Base-by-base conservation (phyloP, 2,797 vertebrate species). In the Margarornis squamiger region DNA sequence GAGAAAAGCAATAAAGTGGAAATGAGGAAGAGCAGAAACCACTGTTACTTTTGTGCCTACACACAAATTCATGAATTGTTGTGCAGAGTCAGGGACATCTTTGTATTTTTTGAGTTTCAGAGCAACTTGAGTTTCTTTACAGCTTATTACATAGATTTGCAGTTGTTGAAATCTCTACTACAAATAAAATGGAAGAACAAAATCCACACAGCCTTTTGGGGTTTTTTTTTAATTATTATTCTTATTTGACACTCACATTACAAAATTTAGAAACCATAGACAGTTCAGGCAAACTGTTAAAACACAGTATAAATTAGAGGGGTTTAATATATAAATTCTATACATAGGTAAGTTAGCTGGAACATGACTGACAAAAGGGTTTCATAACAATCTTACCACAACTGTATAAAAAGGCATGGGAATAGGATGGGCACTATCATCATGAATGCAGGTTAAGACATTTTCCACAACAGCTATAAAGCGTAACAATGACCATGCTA, bases 221-320 rank as follows among this genome's bases (percentile, higher is more conserved):
- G 7, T 29, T 52, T 73, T 52, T 73, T 91, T 81, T 93, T 73
- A 43, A 77, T 95, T 81, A 83, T 95, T 88, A 78, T 94, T 95
- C 59, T 95, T 95, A 93, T 96, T 91, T 92, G 95, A 97, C 97
- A 97, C 95, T 91, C 96, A 97, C 97, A 94, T 97, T 97, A 97
- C 97, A 98, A 98, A 98, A 98, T 97, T 95, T 97, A 97, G 94
- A 98, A 98, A 98, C 95, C 93, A 97, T 96, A 96, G 93, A 98
- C 97, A 97, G 96, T 97, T 96, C 97, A 97, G 97, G 97, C 97
- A 97, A 97, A 97, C 97, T 98, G 97, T 98, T 98, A 98, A 97
- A 98, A 98, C 97, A 98, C 97, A 98, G 97, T 98, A 97, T 97
- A 97, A 97, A 97, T 97, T 97, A 97, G 88, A 93, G 85, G 86